Conservation (phyloP, 2,888 invertebrate species). For the Catocala sponsa region DNA sequence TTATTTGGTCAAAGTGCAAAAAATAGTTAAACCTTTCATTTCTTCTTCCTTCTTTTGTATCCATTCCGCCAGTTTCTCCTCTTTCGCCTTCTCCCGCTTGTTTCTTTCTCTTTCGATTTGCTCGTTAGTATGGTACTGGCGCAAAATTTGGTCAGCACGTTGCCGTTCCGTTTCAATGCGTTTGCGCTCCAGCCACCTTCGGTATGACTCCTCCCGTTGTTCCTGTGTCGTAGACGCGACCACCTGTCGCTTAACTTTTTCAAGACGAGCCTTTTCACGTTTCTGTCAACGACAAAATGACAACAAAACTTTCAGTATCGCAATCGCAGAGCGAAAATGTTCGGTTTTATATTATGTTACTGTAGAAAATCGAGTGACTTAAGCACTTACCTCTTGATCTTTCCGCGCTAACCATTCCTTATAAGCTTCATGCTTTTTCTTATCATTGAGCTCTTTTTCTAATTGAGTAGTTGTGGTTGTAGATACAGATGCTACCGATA, state of each 20-base stretch:
- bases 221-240: constrained; percentile 68
- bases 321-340: no score
- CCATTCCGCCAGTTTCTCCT: constrained; percentile 87
- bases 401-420: constrained; percentile 79
- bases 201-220: constrained; percentile 82
- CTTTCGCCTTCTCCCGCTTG: constrained; percentile 74
- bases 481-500: constrained; percentile 79
- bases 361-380: neutral
- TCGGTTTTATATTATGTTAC: neutral
- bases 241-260: constrained; percentile 64
- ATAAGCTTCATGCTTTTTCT: constrained; percentile 77
- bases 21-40: constrained; percentile 81
- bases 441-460: constrained; percentile 78
- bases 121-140: constrained; percentile 68
- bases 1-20: neutral
- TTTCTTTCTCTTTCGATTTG: constrained; percentile 72
- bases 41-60: constrained; percentile 87
- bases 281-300: constrained; percentile 54
- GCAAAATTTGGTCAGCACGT: constrained; percentile 78
- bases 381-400: constrained; percentile 74
- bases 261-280: constrained; percentile 69
- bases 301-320: neutral
- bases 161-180: constrained; percentile 72
- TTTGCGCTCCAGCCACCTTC: constrained; percentile 87
- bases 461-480: constrained; percentile 82